These are phyloP conservation scores for Cepaea nemoralis DNA, from an alignment of 1,140 invertebrate genomes.

Conservation along the genomic window DNA sequence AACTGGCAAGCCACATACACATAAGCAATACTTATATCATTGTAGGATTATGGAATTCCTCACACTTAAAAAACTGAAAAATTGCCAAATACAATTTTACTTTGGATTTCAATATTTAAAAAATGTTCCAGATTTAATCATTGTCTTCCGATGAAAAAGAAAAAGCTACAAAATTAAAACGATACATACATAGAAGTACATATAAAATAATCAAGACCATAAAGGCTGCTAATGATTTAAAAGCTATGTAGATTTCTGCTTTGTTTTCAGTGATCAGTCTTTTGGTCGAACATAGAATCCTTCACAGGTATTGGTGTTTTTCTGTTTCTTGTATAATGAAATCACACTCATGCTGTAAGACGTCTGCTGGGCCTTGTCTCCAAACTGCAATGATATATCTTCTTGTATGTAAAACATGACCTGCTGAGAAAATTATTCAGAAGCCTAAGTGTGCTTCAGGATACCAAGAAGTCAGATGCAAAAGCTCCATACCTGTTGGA, in stretches of 20 bases:
- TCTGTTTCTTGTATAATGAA: not conserved
- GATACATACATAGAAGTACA: not conserved
- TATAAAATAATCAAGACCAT: not conserved
- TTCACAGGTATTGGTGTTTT: not conserved
- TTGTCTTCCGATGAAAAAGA: not conserved
- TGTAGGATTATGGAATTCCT: not conserved
- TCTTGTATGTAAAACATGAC: not conserved
- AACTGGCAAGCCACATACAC: not conserved
- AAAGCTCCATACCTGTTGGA: constrained; percentile 49
- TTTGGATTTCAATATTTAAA: not conserved
- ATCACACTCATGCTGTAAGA: not conserved
- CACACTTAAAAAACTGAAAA: too few relatives aligned
- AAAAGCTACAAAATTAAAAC: not conserved
- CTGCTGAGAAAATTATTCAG: constrained; percentile 46
- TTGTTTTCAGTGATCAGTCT: not conserved
- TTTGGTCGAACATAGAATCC: not conserved
- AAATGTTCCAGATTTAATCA: too few relatives aligned
- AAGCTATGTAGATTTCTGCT: not conserved
- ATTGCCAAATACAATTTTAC: not conserved
- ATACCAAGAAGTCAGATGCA: constrained; percentile 64
- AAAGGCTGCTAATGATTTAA: not conserved
- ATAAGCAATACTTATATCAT: not conserved
- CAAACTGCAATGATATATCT: not conserved
- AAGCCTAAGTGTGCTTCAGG: constrained; percentile 56
- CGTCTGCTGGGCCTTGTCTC: not conserved